These are phyloP conservation scores for Delia radicum DNA, from an alignment of 1,140 invertebrate species.

Conservation along the genomic window DNA sequence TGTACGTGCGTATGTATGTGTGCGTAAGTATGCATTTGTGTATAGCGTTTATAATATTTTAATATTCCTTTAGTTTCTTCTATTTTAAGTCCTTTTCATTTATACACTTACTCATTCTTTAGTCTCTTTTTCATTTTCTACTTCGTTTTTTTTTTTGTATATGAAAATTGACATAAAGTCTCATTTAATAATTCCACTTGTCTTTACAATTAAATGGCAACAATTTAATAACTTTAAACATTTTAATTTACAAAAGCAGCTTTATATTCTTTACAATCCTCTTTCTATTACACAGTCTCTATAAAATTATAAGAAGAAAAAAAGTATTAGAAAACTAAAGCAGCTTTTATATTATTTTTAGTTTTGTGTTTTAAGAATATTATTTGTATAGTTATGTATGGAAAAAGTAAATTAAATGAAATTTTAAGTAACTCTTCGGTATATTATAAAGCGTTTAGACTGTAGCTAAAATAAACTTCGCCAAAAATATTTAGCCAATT, in stretches of 20 bases:
- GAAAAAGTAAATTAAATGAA: neutral
- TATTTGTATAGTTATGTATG: neutral
- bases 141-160: neutral
- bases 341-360: neutral
- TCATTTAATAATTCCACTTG: conserved; percentile 3
- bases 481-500: no score
- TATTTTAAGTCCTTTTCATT: no score
- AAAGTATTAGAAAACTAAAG: neutral
- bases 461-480: no score
- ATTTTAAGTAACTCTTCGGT: neutral
- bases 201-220: neutral
- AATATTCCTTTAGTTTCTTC: no score
- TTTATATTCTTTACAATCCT: neutral
- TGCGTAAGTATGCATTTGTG: no score
- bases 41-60: neutral
- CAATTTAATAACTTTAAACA: conserved; percentile 17
- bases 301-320: no score
- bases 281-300: neutral
- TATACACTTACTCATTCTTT: no score
- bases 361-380: neutral
- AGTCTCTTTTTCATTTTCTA: no score
- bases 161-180: neutral
- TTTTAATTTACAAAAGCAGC: conserved; percentile 11
- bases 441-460: no score
- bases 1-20: no score